Evolutionary conservation across 2,888 invertebrate genomes (phyloP), one percentile per base, ranked within the genome.

Genomic region (Stenolophus ochropezus): DNA sequence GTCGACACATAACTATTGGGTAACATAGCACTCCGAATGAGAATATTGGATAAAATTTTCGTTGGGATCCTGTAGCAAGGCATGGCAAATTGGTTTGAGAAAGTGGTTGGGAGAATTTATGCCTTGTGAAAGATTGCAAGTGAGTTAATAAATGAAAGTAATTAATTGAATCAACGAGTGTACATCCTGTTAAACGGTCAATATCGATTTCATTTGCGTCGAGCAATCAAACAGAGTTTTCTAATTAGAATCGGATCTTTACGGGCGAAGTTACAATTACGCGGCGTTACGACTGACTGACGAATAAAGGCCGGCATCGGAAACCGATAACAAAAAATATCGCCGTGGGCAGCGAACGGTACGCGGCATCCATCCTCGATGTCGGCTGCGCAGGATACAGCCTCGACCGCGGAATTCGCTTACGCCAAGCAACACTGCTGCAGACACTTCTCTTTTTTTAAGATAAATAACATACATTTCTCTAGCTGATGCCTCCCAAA

Each of bases 381-480:
- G 75, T n/a, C 56, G 73, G 42, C 18, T 56, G 56, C 71, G 56
- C 69, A 81, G 58, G 53, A 75, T 61, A 81, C 71, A 27, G 74
- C 61, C 61, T 81, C 56, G 23, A 47, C 79, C 42, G 58, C 75
- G 65, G 75, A 81, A 81, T 81, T 49, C 75, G 74, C 61, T 81
- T 81, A 81, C 81, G 81, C 75, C 49, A 6, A 65, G 58, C 81
- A 75, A 81, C 27, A n/a, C 61, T 81, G 81, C 14, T 14, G 47
- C 75, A 75, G 81, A 81, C 74, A 61, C 47, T 81, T 81, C 61
- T 75, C 74, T 21, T 81, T 75, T 81, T 75, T 75, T 49, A 81
- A 81, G 81, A 81, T 81, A 75, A 81, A 81, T 81, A 81, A 81
- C 81, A 47, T 65, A 74, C 81, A 81, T 81, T 81, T 81, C 75